Conservation (phyloP, 2,888 invertebrate genomes). For the Rhamnusium bicolor region DNA sequence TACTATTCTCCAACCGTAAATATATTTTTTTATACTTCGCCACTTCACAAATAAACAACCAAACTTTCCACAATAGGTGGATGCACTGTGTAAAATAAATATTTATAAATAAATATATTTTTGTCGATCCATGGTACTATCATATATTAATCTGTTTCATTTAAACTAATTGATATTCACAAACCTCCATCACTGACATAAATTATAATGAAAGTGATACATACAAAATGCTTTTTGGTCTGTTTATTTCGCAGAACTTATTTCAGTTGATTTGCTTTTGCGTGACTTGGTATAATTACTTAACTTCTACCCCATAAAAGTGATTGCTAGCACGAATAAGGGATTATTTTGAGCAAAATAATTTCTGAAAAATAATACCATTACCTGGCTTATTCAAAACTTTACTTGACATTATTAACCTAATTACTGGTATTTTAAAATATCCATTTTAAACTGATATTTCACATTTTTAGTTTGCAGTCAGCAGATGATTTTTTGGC, state of each 20-base stretch:
- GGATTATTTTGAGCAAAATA: background rate
- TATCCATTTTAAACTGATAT: background rate
- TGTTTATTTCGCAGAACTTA: background rate
- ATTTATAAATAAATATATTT: no score
- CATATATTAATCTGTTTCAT: no score
- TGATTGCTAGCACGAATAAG: constrained; percentile 21
- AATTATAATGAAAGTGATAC: background rate
- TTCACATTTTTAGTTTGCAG: no score
- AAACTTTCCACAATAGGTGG: no score
- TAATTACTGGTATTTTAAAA: background rate
- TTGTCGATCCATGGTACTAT: no score
- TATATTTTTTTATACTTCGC: no score
- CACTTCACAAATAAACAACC: no score
- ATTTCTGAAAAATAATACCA: background rate
- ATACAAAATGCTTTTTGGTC: background rate
- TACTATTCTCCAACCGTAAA: no score
- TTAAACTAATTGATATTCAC: no score
- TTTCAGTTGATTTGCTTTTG: constrained; percentile 1
- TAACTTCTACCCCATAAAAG: constrained; percentile 5
- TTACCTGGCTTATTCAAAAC: background rate
- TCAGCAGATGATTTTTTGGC: no score
- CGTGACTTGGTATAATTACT: constrained; percentile 22
- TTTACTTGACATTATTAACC: background rate
- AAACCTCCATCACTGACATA: no score
- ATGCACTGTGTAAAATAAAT: no score